Evolutionary conservation across 2,888 invertebrate genomes (phyloP).

Genomic region (Agonopterix alstromeriana): DNA sequence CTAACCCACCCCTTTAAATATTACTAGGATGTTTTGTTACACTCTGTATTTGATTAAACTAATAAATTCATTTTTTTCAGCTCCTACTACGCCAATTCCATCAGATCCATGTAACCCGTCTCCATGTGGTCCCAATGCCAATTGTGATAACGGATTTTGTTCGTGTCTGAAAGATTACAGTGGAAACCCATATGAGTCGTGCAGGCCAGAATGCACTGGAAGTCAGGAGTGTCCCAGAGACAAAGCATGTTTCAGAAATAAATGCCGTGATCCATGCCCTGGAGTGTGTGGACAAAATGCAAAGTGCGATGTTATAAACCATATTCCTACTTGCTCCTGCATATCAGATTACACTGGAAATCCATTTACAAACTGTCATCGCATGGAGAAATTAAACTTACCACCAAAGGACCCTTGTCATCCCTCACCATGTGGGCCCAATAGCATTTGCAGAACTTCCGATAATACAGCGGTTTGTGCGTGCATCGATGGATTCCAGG

Average conservation of each 20-base stretch:
- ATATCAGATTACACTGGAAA: conserved; percentile 82
- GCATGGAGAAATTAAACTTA: conserved; percentile 34
- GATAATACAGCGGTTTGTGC: conserved; percentile 88
- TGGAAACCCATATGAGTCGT: conserved; percentile 83
- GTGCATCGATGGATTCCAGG: conserved; percentile 85
- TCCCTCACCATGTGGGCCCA: conserved; percentile 87
- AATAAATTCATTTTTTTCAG: conserved; percentile 28
- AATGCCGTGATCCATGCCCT: conserved; percentile 85
- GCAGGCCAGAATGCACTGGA: conserved; percentile 84
- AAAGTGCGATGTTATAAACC: conserved; percentile 84
- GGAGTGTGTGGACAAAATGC: conserved; percentile 85
- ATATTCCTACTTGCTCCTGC: conserved; percentile 84
- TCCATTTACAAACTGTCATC: conserved; percentile 78
- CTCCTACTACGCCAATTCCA: conserved; percentile 49
- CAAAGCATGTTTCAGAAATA: conserved; percentile 83
- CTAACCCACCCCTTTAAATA: too few species aligned
- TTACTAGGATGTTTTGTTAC: too few species aligned
- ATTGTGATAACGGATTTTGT: conserved; percentile 82
- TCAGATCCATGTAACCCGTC: conserved; percentile 81
- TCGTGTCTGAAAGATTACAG: conserved; percentile 81
- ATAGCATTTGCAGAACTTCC: conserved; percentile 85
- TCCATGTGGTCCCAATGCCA: conserved; percentile 84
- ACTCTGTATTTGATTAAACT: not conserved
- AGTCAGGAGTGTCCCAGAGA: conserved; percentile 83
- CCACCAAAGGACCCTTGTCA: conserved; percentile 81